Conservation (phyloP, 2,888 invertebrate genomes). For the Sepioteuthis lessoniana region DNA sequence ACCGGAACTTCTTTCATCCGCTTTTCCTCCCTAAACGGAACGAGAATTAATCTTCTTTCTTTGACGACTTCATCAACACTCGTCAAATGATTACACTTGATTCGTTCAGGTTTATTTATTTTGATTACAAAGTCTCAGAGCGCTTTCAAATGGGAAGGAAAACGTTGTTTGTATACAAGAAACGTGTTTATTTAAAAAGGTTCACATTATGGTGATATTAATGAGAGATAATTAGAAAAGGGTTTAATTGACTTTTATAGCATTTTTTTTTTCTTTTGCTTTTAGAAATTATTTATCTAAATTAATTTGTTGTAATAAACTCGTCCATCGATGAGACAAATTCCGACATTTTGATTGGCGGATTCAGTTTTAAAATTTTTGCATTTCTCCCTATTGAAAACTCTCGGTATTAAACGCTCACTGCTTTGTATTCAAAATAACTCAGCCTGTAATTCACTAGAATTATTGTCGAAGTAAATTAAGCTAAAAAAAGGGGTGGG, state of each 20-base stretch:
- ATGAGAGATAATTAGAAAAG: background rate
- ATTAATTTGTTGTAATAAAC: background rate
- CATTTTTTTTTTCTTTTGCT: background rate
- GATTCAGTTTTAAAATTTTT: background rate
- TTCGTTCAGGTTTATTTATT: background rate
- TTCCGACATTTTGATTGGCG: background rate
- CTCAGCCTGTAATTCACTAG: background rate
- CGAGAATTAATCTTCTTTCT: background rate
- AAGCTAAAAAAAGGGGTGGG: background rate
- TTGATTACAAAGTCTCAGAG: background rate
- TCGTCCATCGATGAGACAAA: background rate
- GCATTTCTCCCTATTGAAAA: background rate
- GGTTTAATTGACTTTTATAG: background rate
- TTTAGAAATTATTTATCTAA: background rate
- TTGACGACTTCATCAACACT: background rate
- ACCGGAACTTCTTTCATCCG: background rate
- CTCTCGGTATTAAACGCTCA: background rate
- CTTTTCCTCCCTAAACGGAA: background rate
- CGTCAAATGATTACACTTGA: background rate
- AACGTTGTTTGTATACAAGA: background rate
- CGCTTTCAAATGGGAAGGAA: background rate
- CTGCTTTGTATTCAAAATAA: background rate
- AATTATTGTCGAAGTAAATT: background rate
- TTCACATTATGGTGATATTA: background rate
- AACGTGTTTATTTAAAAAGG: background rate